These are phyloP conservation scores for Tangara arthus DNA, from an alignment of 2,797 vertebrate species.

Conservation along the genomic window DNA sequence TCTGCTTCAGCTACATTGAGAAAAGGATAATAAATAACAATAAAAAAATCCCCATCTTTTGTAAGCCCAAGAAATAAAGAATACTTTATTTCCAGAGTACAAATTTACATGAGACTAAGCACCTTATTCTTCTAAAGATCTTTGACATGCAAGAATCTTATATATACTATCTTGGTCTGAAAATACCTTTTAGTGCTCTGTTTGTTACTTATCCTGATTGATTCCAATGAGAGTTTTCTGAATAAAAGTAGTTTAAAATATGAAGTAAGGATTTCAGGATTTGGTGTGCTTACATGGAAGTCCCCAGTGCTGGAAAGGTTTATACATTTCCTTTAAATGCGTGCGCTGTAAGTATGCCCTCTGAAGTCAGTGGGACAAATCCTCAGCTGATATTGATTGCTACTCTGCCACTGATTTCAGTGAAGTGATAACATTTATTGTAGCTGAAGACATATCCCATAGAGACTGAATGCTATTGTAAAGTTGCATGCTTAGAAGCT, in stretches of 20 bases:
- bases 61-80: not conserved
- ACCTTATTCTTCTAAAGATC: not conserved
- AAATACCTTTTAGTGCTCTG: not conserved
- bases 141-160: not conserved
- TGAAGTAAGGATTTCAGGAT: not conserved
- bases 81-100: not conserved
- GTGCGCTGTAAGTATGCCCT: not conserved
- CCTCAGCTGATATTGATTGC: not conserved
- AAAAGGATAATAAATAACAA: not conserved
- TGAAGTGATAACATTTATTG: slow-evolving; percentile 4
- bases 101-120: not conserved
- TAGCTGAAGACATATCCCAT: not conserved
- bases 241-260: not conserved
- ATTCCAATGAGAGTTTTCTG: slow-evolving; percentile 10
- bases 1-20: not conserved
- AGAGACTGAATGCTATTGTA: slow-evolving; percentile 3
- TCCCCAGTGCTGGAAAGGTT: not conserved
- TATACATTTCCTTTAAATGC: not conserved
- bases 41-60: not conserved
- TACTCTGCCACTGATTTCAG: not conserved
- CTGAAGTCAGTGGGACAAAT: slow-evolving; percentile 34
- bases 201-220: not conserved
- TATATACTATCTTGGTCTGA: not conserved
- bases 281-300: not conserved
- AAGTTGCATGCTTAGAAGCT: not conserved